These are phyloP conservation scores for Hypsibius dujardini DNA, from an alignment of 1,140 invertebrate genomes.

Conservation along the genomic window DNA sequence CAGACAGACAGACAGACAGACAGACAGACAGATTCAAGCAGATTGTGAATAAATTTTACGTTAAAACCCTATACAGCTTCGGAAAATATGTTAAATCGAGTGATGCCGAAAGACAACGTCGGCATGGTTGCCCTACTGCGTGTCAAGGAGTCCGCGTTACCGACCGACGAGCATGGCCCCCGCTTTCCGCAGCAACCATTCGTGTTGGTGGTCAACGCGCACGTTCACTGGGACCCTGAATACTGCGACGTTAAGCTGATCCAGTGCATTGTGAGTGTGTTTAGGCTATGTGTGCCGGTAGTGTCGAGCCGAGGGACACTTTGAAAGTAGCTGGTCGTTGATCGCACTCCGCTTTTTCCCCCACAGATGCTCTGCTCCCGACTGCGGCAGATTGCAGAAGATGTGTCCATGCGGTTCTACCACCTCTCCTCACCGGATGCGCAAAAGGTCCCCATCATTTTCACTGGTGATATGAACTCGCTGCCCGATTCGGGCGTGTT, in stretches of 20 bases:
- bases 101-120: conserved; percentile 41
- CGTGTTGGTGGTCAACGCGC: conserved; percentile 71
- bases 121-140: conserved; percentile 34
- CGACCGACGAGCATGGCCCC: conserved; percentile 24
- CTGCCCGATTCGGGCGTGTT: conserved; percentile 38
- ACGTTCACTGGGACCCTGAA: conserved; percentile 99
- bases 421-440: not conserved
- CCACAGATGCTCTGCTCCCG: conserved; percentile 46
- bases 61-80: conserved; percentile 21
- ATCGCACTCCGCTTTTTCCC: no score
- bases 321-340: no score
- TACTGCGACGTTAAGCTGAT: conserved; percentile 99
- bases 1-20: no score
- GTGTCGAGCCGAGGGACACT: no score
- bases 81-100: conserved; percentile 37
- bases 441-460: conserved; percentile 34
- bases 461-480: conserved; percentile 42
- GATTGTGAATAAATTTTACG: not conserved
- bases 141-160: not conserved
- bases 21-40: no score
- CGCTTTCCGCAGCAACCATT: conserved; percentile 25
- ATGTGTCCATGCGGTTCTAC: conserved; percentile 13
- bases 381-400: conserved; percentile 26
- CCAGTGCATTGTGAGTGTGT: conserved; percentile 58
- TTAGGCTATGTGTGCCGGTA: no score